These are phyloP conservation scores for Lycia hirtaria DNA, from an alignment of 2,888 invertebrate species.

Conservation along the genomic window DNA sequence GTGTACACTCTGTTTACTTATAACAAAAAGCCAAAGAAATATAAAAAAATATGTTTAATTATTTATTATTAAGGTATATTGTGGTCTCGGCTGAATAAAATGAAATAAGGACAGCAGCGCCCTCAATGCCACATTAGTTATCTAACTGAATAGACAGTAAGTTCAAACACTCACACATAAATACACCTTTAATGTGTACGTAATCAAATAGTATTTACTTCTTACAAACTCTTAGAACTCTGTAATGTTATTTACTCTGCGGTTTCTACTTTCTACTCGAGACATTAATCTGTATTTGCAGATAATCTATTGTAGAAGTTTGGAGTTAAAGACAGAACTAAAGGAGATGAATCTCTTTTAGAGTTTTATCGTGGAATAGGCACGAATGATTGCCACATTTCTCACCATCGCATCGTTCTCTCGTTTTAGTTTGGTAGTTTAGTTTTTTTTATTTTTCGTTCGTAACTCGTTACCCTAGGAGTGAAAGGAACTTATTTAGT, in stretches of 20 bases:
- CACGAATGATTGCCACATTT: neutral
- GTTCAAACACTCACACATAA: neutral
- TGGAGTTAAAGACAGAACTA: slow-evolving; percentile 4
- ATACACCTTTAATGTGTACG: no score
- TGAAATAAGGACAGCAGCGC: no score
- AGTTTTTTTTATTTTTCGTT: neutral
- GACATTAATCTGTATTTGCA: slow-evolving; percentile 37
- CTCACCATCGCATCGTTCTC: neutral
- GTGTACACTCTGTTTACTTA: no score
- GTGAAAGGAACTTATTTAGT: no score
- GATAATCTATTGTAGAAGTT: slow-evolving; percentile 37
- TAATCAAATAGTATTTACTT: no score
- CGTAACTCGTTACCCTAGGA: no score
- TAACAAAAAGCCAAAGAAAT: no score
- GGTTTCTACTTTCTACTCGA: slow-evolving; percentile 1
- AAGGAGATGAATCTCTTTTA: slow-evolving; percentile 10
- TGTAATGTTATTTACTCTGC: neutral
- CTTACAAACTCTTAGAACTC: neutral
- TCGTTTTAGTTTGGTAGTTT: neutral
- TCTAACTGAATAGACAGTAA: no score
- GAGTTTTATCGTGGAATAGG: slow-evolving; percentile 4
- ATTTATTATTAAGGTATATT: no score
- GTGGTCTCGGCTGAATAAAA: no score
- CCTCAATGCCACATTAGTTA: no score
- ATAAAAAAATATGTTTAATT: no score